These are phyloP conservation scores for Typhlomys cinereus DNA, from an alignment of 2,113 vertebrate genomes.

Conservation along the genomic window DNA sequence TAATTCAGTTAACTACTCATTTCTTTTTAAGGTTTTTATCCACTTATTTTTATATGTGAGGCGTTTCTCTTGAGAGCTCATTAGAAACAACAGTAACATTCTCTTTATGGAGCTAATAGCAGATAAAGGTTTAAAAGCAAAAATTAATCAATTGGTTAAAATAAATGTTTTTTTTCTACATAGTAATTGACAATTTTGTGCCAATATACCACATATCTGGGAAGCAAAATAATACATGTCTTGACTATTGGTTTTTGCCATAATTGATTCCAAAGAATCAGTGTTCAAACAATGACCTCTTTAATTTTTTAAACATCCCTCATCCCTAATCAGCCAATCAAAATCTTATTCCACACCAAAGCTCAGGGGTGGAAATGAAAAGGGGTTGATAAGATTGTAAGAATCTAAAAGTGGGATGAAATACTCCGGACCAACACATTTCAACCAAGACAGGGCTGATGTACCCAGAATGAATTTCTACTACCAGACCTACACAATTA, in stretches of 20 bases:
- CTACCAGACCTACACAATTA: no score
- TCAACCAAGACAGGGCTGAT: no score
- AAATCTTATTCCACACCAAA: no score
- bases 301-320: no score
- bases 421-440: no score
- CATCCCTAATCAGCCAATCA: no score
- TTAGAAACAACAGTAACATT: neutral
- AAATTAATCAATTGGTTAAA: no score
- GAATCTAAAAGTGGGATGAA: no score
- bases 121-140: neutral
- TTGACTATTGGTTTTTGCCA: neutral
- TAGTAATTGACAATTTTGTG: neutral
- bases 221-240: neutral
- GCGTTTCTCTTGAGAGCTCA: neutral
- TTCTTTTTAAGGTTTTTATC: neutral
- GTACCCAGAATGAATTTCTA: no score
- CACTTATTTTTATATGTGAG: neutral
- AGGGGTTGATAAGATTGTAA: no score
- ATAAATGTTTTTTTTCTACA: neutral
- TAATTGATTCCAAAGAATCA: neutral
- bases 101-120: neutral
- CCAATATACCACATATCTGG: neutral
- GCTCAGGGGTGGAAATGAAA: no score
- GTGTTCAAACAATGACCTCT: neutral
- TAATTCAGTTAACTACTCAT: neutral